Conservation (phyloP, 1,140 invertebrate genomes). For the Eupeodes corollae region DNA sequence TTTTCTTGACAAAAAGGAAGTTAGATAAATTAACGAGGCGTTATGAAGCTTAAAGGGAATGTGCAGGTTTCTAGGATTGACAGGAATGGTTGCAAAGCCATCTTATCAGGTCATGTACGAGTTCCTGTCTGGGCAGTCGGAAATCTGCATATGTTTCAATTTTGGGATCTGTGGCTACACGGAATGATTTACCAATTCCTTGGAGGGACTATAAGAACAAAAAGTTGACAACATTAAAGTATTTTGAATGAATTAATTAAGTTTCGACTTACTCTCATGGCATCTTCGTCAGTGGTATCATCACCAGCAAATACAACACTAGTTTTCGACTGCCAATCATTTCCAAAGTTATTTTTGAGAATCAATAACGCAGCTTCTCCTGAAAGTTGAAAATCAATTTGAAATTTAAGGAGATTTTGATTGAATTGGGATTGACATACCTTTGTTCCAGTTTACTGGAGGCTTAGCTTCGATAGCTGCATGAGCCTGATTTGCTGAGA, state of each 20-base stretch:
- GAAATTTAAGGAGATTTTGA: not conserved
- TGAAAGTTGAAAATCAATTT: constrained; percentile 11
- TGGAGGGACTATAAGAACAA: constrained; percentile 51
- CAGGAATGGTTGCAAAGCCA: constrained; percentile 44
- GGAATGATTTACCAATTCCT: constrained; percentile 79
- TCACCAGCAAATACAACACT: constrained; percentile 81
- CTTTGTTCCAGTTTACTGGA: constrained; percentile 84
- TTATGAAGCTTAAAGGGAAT: not conserved
- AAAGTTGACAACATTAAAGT: not conserved
- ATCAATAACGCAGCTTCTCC: constrained; percentile 78
- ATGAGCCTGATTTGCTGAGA: constrained; percentile 63
- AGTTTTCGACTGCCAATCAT: constrained; percentile 75
- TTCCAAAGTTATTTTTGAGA: constrained; percentile 72
- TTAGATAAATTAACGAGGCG: not conserved
- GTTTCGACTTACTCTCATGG: constrained; percentile 57
- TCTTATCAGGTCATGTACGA: constrained; percentile 72
- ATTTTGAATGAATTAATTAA: not conserved
- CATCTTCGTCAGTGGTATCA: constrained; percentile 82
- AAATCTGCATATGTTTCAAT: constrained; percentile 72
- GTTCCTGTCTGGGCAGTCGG: constrained; percentile 72
- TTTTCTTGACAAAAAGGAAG: too few relatives aligned
- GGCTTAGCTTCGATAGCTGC: constrained; percentile 79
- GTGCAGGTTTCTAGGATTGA: not conserved
- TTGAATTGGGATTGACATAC: constrained; percentile 11
- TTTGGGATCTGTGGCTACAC: constrained; percentile 66